These are phyloP conservation scores for Cartodere bifasciata DNA, from an alignment of 2,888 invertebrate genomes.

Conservation along the genomic window DNA sequence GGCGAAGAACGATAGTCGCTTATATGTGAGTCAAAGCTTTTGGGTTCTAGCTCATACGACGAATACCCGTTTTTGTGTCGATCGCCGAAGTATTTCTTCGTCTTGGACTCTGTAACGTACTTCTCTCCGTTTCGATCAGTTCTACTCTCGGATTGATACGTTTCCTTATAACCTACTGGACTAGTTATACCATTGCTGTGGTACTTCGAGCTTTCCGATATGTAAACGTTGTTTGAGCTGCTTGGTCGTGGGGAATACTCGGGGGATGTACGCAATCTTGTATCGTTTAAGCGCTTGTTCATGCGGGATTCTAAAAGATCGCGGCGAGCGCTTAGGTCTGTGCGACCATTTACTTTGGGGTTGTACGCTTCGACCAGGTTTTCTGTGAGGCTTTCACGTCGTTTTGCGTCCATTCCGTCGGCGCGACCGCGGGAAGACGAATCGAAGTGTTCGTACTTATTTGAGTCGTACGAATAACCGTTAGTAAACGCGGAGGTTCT, in stretches of 20 bases:
- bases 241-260: slow-evolving; percentile 34
- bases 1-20: slow-evolving; percentile 48
- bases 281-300: slow-evolving; percentile 41
- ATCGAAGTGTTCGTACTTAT: slow-evolving; percentile 33
- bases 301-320: slow-evolving; percentile 66
- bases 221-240: slow-evolving; percentile 39
- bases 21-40: slow-evolving; percentile 51
- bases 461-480: slow-evolving; percentile 40
- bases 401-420: slow-evolving; percentile 53
- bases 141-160: slow-evolving; percentile 39
- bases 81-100: slow-evolving; percentile 33
- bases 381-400: slow-evolving; percentile 38
- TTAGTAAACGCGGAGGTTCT: slow-evolving; percentile 39
- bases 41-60: slow-evolving; percentile 46
- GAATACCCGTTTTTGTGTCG: slow-evolving; percentile 24
- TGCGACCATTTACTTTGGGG: slow-evolving; percentile 28
- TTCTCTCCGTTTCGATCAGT: slow-evolving; percentile 38
- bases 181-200: slow-evolving; percentile 43
- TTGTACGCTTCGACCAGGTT: slow-evolving; percentile 21
- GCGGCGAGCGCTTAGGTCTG: slow-evolving; percentile 57
- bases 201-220: slow-evolving; percentile 42
- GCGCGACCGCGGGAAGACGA: slow-evolving; percentile 45
- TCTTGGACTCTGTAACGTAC: slow-evolving; percentile 34
- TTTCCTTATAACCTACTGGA: slow-evolving; percentile 41
- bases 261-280: slow-evolving; percentile 30